Conservation (phyloP, 2,113 vertebrate genomes). For the Atractosteus spatula region DNA sequence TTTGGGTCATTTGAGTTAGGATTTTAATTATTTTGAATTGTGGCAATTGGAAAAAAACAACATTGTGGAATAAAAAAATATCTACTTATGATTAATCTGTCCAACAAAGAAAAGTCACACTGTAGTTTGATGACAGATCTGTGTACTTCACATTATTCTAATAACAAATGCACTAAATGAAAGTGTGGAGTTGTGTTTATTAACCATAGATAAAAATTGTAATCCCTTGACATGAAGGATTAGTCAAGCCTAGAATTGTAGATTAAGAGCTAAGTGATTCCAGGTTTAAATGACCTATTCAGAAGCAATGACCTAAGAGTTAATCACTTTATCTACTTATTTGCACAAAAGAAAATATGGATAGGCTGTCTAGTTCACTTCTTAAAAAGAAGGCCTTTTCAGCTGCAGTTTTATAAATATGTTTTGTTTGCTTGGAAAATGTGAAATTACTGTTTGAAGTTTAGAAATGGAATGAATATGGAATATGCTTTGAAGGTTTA, state of each 20-base stretch:
- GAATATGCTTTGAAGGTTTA: not conserved
- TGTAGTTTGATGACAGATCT: too few relatives aligned
- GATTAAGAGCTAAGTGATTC: constrained; percentile 4
- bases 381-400: not conserved
- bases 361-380: not conserved
- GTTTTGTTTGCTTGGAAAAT: not conserved
- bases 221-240: not conserved
- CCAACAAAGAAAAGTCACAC: not conserved
- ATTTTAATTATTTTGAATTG: not conserved
- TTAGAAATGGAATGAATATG: not conserved
- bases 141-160: not conserved
- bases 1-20: not conserved
- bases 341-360: not conserved
- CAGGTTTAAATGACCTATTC: not conserved
- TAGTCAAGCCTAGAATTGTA: not conserved
- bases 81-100: not conserved
- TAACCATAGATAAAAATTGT: not conserved
- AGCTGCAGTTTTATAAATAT: not conserved
- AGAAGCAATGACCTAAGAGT: not conserved
- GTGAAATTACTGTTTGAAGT: not conserved
- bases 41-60: not conserved
- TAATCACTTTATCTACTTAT: constrained; percentile 5
- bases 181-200: not conserved
- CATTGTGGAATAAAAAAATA: not conserved
- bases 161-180: too few relatives aligned